Evolutionary conservation across 1,140 invertebrate genomes (phyloP), one percentile per base, ranked within the genome.

Genomic region (Panulirus ornatus): DNA sequence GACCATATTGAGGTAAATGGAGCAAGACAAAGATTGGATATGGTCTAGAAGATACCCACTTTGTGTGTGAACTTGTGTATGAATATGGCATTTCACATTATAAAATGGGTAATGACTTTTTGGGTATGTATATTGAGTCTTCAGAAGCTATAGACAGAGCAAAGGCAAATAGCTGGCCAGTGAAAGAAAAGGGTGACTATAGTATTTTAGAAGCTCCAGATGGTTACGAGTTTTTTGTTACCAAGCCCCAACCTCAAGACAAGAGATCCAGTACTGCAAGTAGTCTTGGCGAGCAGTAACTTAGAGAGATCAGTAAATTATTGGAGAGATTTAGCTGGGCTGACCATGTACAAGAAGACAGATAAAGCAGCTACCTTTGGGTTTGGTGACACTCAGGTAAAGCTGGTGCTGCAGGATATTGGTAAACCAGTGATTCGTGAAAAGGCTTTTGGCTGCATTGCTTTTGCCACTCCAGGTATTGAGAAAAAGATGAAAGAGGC

Each of bases 11-110:
- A 93, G 98, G 98, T 92, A 96, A 97, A 92, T 99, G 99, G 99
- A 99, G 98, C 93, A 99, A 99, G 95, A 99, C 99, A 0, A 99
- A 99, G 99, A 96, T 99, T 73, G 99, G 99, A 19, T 99, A 99
- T 95, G 99, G 99, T 0, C 96, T 97, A 11, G 99, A 99, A 94
- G 97, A 98, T 93, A 95, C 95, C 79, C 97, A 99, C 94, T 99
- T 99, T 96, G 98, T 99, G 5, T 95, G 99, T 44, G 99, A 99
- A 94, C 94, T 99, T 6, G 99, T 98, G 27, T 99, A 99, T 93
- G 99, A 99, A 93, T 99, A 99, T 95, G 98, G 97, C 36, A 96
- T 99, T 30, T 96, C 96, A 91, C 94, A 95, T 85, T 99, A 99
- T 93, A 73, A 75, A 75, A 44, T 75, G 70, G 98, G 98, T 95